A percentile compares a stretch with the other conserved stretches of the same genome.
phyloP scores from a whole-genome alignment of 2,113 vertebrate species.

The Siniperca knerii region DNA sequence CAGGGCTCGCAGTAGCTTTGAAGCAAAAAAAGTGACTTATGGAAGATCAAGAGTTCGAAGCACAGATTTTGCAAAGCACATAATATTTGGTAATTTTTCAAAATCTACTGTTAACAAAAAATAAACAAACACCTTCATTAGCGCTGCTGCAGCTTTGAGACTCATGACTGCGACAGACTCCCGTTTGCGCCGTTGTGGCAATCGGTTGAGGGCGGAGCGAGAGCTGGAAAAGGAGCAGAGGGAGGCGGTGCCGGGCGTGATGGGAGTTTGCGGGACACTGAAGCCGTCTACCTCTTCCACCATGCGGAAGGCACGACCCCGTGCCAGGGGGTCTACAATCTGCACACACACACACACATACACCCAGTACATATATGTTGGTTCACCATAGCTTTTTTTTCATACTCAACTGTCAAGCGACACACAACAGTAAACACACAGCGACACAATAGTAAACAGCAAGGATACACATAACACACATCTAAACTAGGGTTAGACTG shows the following conservation, averaged over 20 bases:
- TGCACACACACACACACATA: slow-evolving; percentile 64
- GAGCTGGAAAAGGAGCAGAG: slow-evolving; percentile 98
- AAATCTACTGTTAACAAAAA: background rate
- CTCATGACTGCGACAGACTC: slow-evolving; percentile 99
- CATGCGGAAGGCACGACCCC: slow-evolving; percentile 94
- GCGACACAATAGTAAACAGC: background rate
- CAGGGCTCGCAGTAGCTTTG: background rate
- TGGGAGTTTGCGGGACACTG: slow-evolving; percentile 90
- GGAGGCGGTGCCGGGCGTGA: slow-evolving; percentile 91
- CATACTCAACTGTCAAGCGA: background rate
- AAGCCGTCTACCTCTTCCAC: slow-evolving; percentile 90
- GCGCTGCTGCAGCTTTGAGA: slow-evolving; percentile 91
- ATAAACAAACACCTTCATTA: slow-evolving; percentile 89
- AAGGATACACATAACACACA: background rate
- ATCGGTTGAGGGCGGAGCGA: slow-evolving; percentile 91
- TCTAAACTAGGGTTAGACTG: slow-evolving; percentile 43
- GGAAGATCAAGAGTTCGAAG: background rate
- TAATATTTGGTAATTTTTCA: background rate
- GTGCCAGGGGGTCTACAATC: slow-evolving; percentile 96
- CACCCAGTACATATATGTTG: background rate
- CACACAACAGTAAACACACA: background rate
- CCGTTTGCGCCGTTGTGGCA: slow-evolving; percentile 92
- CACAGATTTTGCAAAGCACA: slow-evolving; percentile 21
- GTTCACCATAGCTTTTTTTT: background rate
- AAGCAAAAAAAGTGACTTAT: background rate